phyloP scores from a whole-genome alignment of 2,888 invertebrate species.

The Drosophila borborema region DNA sequence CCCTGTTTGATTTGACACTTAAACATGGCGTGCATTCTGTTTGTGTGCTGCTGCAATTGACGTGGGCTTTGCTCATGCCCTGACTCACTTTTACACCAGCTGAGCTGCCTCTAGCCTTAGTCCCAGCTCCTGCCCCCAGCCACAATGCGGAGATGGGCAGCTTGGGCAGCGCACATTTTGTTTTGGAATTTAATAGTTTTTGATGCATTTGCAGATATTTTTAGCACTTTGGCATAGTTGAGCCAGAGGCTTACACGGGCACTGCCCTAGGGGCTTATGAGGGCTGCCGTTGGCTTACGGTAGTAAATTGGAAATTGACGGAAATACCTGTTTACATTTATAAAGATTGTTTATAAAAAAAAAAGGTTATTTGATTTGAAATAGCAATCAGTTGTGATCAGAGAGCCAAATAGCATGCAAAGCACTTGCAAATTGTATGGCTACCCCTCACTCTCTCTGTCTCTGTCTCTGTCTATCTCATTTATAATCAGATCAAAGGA shows the following conservation, averaged over 20 bases:
- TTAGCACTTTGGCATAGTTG: slow-evolving; percentile 10
- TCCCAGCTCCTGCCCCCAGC: background rate
- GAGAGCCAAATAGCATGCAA: background rate
- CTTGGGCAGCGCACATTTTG: slow-evolving; percentile 1
- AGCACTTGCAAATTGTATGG: background rate
- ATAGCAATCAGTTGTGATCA: slow-evolving; percentile 1
- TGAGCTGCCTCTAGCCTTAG: background rate
- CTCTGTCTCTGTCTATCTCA: background rate
- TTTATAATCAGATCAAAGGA: slow-evolving; percentile 8
- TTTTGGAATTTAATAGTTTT: slow-evolving; percentile 16
- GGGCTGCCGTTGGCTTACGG: background rate
- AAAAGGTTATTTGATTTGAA: background rate
- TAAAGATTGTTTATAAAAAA: background rate
- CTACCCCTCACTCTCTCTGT: background rate
- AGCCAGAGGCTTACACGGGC: background rate
- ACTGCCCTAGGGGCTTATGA: background rate
- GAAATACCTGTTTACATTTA: background rate
- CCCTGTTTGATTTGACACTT: slow-evolving; percentile 47
- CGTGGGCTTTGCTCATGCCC: slow-evolving; percentile 34
- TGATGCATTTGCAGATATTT: slow-evolving; percentile 24
- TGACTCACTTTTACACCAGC: slow-evolving; percentile 6
- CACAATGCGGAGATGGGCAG: too few species aligned
- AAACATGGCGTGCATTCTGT: slow-evolving; percentile 41
- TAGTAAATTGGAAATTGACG: background rate
- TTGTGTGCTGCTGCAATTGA: slow-evolving; percentile 43